Evolutionary conservation across 2,888 invertebrate genomes (phyloP).

Genomic region (Scotopteryx bipunctaria): DNA sequence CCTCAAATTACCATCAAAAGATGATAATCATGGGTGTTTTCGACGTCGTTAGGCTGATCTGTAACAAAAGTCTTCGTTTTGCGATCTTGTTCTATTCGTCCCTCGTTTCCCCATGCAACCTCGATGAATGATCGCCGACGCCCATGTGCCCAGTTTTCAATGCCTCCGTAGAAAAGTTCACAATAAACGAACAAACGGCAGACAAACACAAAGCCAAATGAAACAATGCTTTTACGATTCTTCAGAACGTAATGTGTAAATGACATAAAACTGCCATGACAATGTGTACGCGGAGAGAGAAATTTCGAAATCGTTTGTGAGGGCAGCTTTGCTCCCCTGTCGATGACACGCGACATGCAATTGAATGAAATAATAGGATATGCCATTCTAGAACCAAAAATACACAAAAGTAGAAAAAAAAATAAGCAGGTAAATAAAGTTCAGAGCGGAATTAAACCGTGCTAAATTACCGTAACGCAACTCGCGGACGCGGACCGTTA

Average conservation of each 20-base stretch:
- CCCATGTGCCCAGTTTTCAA: slow-evolving; percentile 53
- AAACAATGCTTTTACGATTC: slow-evolving; percentile 45
- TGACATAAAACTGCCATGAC: slow-evolving; percentile 34
- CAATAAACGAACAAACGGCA: slow-evolving; percentile 41
- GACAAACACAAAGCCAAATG: slow-evolving; percentile 67
- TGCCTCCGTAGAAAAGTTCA: slow-evolving; percentile 48
- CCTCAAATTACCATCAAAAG: slow-evolving; percentile 82
- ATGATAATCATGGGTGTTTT: slow-evolving; percentile 83
- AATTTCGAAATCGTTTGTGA: slow-evolving; percentile 45
- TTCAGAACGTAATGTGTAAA: slow-evolving; percentile 38
- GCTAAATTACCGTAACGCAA: slow-evolving; percentile 37
- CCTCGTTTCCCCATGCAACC: slow-evolving; percentile 68
- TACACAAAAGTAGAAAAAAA: slow-evolving; percentile 33
- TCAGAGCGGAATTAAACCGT: slow-evolving; percentile 26
- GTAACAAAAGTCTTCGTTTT: slow-evolving; percentile 81
- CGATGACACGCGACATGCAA: slow-evolving; percentile 57
- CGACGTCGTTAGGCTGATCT: slow-evolving; percentile 83
- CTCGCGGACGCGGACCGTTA: slow-evolving; percentile 37
- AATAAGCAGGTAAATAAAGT: slow-evolving; percentile 23
- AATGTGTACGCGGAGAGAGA: slow-evolving; percentile 10
- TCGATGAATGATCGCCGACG: slow-evolving; percentile 58
- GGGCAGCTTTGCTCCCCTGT: slow-evolving; percentile 52
- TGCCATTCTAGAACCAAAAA: slow-evolving; percentile 57
- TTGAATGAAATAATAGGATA: slow-evolving; percentile 37
- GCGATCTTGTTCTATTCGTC: slow-evolving; percentile 69